Evolutionary conservation across 2,113 vertebrate genomes (phyloP).

Genomic region (Phylloscopus trochilus): DNA sequence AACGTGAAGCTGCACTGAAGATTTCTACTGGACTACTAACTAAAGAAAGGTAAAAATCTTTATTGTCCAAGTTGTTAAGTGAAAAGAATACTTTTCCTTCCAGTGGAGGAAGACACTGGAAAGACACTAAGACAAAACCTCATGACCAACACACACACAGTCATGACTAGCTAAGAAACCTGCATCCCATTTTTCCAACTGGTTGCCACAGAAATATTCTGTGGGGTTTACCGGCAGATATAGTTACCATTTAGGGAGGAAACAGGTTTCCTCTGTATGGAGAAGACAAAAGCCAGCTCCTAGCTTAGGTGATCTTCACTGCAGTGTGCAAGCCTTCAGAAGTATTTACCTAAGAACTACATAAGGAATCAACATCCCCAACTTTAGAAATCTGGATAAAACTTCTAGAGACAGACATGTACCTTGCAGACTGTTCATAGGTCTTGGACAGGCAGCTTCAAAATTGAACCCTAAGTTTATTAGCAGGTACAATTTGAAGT

Average conservation of each 20-base stretch:
- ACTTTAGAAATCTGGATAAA: not conserved
- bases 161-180: not conserved
- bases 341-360: not conserved
- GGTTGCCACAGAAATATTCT: not conserved
- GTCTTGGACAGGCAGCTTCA: not conserved
- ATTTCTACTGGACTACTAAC: not conserved
- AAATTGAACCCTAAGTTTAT: not conserved
- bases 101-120: not conserved
- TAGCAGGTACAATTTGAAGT: not conserved
- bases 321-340: not conserved
- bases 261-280: not conserved
- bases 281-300: not conserved
- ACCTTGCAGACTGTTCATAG: not conserved
- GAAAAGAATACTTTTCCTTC: not conserved
- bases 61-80: not conserved
- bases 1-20: not conserved
- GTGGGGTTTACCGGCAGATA: not conserved
- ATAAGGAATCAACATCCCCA: not conserved
- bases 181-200: not conserved
- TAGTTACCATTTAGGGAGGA: not conserved
- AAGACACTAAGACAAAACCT: not conserved
- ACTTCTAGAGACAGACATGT: not conserved
- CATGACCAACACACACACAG: not conserved
- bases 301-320: not conserved
- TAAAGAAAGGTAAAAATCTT: not conserved